phyloP scores from a whole-genome alignment of 2,888 invertebrate species.

The Eupithecia exiguata region DNA sequence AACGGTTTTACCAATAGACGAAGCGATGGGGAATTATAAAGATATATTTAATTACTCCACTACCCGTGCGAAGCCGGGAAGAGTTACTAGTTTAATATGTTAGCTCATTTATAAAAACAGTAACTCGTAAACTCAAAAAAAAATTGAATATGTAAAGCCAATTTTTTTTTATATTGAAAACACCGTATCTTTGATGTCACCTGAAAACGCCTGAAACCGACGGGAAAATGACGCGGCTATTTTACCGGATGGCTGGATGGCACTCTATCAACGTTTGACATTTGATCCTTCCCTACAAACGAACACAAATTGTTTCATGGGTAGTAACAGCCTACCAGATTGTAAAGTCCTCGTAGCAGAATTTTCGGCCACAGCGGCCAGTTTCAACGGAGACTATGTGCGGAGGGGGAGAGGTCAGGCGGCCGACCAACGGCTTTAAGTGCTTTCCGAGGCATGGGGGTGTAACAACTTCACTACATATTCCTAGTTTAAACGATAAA shows the following conservation, averaged over 20 bases:
- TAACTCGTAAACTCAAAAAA: neutral
- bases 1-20: too few relatives aligned
- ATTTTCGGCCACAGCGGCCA: too few relatives aligned
- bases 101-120: too few relatives aligned
- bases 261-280: constrained; percentile 39
- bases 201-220: constrained; percentile 42
- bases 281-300: constrained; percentile 21
- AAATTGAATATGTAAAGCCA: neutral
- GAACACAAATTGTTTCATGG: neutral
- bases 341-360: too few relatives aligned
- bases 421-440: too few relatives aligned
- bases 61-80: neutral
- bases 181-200: constrained; percentile 45
- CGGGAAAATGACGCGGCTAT: constrained; percentile 40
- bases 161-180: constrained; percentile 3
- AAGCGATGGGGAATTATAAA: too few relatives aligned
- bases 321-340: too few relatives aligned
- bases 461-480: too few relatives aligned
- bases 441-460: too few relatives aligned
- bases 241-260: constrained; percentile 29
- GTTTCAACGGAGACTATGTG: too few relatives aligned
- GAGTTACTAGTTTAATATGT: neutral
- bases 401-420: too few relatives aligned
- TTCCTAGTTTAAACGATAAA: too few relatives aligned
- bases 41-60: neutral